Conservation (phyloP, 2,888 invertebrate species). For the Aquatica leii region DNA sequence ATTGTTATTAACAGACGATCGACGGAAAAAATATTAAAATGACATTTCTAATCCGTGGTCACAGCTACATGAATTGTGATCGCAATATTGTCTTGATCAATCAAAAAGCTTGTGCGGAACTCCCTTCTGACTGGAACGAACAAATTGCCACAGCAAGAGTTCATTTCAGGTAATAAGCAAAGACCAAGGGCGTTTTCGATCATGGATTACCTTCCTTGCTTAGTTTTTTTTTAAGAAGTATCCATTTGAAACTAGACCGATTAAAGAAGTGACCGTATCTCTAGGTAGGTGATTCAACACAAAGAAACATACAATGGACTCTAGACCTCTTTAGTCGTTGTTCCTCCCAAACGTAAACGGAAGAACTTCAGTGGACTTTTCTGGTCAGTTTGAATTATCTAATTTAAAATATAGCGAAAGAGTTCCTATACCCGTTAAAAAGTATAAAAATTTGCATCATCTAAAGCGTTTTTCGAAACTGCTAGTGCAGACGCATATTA, state of each 20-base stretch:
- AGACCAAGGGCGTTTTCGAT: background rate
- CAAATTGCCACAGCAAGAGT: background rate
- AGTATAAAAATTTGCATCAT: conserved; percentile 1
- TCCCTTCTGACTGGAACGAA: no score
- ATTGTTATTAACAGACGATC: no score
- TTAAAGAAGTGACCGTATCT: no score
- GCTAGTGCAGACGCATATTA: no score
- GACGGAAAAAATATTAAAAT: no score
- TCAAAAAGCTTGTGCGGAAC: no score
- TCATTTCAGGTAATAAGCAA: background rate
- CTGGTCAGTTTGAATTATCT: background rate
- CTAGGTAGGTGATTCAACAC: conserved; percentile 5
- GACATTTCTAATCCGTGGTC: no score
- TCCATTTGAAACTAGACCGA: background rate
- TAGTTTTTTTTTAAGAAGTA: background rate
- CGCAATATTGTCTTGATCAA: background rate
- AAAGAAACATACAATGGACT: background rate
- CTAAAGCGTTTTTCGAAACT: conserved; percentile 5
- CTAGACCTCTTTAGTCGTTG: background rate
- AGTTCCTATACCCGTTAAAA: background rate
- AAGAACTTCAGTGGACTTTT: background rate
- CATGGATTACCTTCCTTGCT: no score
- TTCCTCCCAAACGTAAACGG: background rate
- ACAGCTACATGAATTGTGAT: no score
- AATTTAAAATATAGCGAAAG: background rate